These are phyloP conservation scores for Recurvirostra avosetta DNA, from an alignment of 2,113 vertebrate genomes.

Conservation along the genomic window DNA sequence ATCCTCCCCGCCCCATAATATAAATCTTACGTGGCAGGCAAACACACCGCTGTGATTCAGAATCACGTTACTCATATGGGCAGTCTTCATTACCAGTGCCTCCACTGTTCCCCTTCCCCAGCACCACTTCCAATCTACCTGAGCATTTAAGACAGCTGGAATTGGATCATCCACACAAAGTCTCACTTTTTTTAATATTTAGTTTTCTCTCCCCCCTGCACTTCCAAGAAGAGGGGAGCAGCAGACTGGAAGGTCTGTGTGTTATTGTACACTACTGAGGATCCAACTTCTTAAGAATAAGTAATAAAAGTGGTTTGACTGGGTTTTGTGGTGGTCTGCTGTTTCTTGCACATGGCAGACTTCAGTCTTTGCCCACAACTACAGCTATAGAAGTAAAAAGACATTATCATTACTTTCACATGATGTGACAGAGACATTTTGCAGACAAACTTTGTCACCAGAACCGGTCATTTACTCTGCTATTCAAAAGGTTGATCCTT, in stretches of 20 bases:
- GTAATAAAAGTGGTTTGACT: not conserved
- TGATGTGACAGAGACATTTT: not conserved
- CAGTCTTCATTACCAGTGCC: not conserved
- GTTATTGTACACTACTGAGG: not conserved
- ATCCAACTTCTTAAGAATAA: not conserved
- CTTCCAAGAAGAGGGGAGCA: not conserved
- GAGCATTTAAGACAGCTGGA: not conserved
- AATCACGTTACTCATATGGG: fast-evolving
- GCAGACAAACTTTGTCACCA: not conserved
- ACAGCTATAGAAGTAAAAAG: not conserved
- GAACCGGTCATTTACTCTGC: not conserved
- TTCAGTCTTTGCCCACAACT: not conserved
- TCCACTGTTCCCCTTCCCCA: not conserved
- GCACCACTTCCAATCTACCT: not conserved
- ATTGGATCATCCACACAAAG: not conserved
- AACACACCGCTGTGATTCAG: not conserved
- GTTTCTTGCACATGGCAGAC: not conserved
- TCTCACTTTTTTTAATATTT: not conserved
- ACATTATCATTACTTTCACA: not conserved
- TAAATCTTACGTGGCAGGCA: not conserved
- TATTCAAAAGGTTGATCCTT: not conserved
- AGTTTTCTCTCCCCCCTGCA: not conserved
- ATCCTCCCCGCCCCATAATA: not conserved
- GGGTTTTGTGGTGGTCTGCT: not conserved
- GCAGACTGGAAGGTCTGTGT: not conserved